Evolutionary conservation across 2,888 invertebrate species (phyloP).

Genomic region (Diploptera punctata): DNA sequence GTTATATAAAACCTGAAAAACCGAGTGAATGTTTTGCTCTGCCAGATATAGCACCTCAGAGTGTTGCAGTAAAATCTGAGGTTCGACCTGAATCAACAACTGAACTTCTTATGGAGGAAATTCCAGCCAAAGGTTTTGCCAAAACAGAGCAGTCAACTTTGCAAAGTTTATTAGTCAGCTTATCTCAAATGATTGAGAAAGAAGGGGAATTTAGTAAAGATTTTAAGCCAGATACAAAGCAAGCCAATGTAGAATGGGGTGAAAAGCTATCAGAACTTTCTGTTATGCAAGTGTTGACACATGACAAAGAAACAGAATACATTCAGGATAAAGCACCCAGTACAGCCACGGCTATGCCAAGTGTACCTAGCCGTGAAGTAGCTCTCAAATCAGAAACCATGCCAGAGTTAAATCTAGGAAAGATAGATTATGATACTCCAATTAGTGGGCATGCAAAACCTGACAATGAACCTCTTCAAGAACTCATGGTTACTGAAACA

Average conservation of each 20-base stretch:
- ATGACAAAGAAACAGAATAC: conserved; percentile 52
- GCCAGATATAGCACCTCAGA: conserved; percentile 57
- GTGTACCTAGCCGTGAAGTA: conserved; percentile 41
- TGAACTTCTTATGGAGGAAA: conserved; percentile 52
- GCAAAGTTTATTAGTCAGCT: conserved; percentile 47
- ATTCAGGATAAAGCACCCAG: conserved; percentile 41
- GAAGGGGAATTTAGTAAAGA: conserved; percentile 48
- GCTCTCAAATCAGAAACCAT: conserved; percentile 43
- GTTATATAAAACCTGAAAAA: conserved; percentile 52
- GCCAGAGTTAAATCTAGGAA: conserved; percentile 39
- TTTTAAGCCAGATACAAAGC: conserved; percentile 51
- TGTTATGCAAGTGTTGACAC: conserved; percentile 51
- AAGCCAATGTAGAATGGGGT: conserved; percentile 51
- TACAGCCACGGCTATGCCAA: conserved; percentile 36
- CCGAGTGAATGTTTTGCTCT: conserved; percentile 56
- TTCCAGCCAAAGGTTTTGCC: conserved; percentile 41
- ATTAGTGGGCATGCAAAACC: conserved; percentile 43
- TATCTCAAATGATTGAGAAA: conserved; percentile 45
- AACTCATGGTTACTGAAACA: conserved; percentile 44
- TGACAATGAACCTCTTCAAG: conserved; percentile 41
- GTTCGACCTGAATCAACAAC: conserved; percentile 56
- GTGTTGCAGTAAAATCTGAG: conserved; percentile 58
- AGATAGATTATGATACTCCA: conserved; percentile 39
- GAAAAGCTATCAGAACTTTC: conserved; percentile 51
- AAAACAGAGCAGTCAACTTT: conserved; percentile 45